Evolutionary conservation across 2,797 vertebrate species (phyloP).

Genomic region (Propithecus perrieri): DNA sequence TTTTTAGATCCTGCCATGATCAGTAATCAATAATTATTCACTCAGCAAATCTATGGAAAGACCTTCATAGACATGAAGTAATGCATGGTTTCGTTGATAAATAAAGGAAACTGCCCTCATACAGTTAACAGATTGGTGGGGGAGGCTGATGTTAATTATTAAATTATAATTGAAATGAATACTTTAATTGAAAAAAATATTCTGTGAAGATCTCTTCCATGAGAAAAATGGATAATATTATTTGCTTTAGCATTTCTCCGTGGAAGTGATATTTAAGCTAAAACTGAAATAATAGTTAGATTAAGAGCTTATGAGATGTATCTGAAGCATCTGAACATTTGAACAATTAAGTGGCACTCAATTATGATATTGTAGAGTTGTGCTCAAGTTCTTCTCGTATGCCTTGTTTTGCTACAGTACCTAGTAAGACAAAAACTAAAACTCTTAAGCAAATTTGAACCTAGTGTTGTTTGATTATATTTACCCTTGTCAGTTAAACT

Average conservation of each 20-base stretch:
- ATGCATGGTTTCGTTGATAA: not conserved
- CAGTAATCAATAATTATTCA: not conserved
- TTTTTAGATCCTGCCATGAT: not conserved
- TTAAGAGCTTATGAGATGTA: not conserved
- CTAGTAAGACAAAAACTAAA: not conserved
- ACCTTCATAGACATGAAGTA: not conserved
- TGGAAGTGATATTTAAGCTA: not conserved
- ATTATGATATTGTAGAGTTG: not conserved
- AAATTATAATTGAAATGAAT: not conserved
- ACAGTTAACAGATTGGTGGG: not conserved
- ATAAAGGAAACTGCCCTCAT: not conserved
- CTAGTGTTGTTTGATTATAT: not conserved
- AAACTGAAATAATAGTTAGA: not conserved
- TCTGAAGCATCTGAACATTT: not conserved
- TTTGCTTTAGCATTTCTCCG: too few relatives aligned
- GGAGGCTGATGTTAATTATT: not conserved
- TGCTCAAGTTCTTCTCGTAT: not conserved
- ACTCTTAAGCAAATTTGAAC: not conserved
- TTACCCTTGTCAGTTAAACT: not conserved
- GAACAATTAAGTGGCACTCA: not conserved
- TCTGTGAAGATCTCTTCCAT: not conserved
- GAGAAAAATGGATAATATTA: not conserved
- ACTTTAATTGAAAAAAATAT: not conserved
- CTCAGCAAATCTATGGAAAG: not conserved
- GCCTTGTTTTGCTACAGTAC: not conserved